phyloP scores from a whole-genome alignment of 2,888 invertebrate species.

The Ophioninae sp. region DNA sequence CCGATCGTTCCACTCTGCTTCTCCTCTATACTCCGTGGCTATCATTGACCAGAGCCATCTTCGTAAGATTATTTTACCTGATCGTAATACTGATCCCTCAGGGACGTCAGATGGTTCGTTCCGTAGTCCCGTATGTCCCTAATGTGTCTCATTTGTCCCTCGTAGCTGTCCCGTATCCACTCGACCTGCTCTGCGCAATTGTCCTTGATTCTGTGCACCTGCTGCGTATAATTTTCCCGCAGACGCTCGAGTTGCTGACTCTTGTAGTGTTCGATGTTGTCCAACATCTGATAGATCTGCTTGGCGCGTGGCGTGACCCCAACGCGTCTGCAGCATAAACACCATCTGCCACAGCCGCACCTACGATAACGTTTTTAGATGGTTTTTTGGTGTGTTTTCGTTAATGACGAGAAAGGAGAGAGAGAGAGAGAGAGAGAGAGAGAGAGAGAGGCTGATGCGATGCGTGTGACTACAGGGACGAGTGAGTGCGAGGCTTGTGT shows the following conservation, averaged over 20 bases:
- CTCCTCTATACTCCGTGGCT: background rate
- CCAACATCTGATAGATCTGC: slow-evolving; percentile 93
- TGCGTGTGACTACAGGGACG: slow-evolving; percentile 31
- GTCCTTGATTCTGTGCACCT: slow-evolving; percentile 95
- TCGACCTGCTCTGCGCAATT: slow-evolving; percentile 97
- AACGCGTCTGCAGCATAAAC: slow-evolving; percentile 88
- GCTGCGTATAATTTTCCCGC: slow-evolving; percentile 95
- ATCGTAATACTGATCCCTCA: slow-evolving; percentile 95
- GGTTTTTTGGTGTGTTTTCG: slow-evolving; percentile 23
- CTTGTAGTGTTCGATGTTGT: slow-evolving; percentile 95
- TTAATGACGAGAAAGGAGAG: slow-evolving; percentile 29
- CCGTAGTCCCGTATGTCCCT: slow-evolving; percentile 96
- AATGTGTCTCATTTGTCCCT: slow-evolving; percentile 92
- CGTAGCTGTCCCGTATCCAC: slow-evolving; percentile 95
- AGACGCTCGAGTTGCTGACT: slow-evolving; percentile 93
- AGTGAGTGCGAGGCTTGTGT: slow-evolving; percentile 24
- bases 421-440: no score
- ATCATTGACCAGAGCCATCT: background rate
- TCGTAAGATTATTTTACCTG: slow-evolving; percentile 84
- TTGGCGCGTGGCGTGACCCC: slow-evolving; percentile 89
- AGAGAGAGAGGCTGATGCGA: slow-evolving; percentile 38
- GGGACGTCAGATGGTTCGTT: slow-evolving; percentile 91
- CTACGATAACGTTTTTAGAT: slow-evolving; percentile 81
- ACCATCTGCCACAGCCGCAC: slow-evolving; percentile 88
- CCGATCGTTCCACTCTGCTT: background rate